A percentile compares a stretch with the other conserved stretches of the same genome.
Conservation (phyloP, 1,140 invertebrate genomes). For the Sycophaga agraensis region DNA sequence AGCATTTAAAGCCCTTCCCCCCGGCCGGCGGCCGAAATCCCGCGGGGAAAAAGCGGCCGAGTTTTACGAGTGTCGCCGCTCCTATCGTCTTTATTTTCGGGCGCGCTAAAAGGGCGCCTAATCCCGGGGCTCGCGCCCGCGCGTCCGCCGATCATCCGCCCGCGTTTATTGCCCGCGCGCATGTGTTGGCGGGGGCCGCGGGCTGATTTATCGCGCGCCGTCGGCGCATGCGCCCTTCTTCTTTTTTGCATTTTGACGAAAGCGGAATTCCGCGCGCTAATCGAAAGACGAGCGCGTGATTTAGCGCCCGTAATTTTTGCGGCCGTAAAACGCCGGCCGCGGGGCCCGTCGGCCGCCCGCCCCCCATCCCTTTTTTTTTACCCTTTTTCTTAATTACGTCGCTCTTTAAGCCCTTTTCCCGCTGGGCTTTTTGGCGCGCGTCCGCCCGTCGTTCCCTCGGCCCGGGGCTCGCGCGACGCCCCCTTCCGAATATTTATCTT, state of each 20-base stretch:
- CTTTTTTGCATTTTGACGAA: background rate
- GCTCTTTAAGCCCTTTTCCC: background rate
- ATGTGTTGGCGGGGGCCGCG: background rate
- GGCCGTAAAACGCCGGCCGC: constrained; percentile 17
- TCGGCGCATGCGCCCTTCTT: background rate
- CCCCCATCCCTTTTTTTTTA: background rate
- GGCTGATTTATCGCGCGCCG: constrained; percentile 15
- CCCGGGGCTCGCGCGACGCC: too few relatives aligned
- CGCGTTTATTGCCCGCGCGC: constrained; percentile 19
- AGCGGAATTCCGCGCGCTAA: constrained; percentile 1
- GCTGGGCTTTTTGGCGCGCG: background rate
- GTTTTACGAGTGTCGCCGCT: constrained; percentile 3
- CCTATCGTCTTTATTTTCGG: background rate
- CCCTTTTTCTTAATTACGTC: background rate
- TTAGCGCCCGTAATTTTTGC: constrained; percentile 31
- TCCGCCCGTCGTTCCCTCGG: too few relatives aligned
- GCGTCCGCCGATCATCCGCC: constrained; percentile 7
- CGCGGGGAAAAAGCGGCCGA: background rate
- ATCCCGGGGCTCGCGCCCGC: background rate
- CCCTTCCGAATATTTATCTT: too few relatives aligned
- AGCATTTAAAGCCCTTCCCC: constrained; percentile 15
- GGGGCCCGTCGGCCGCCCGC: background rate
- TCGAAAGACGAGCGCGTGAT: constrained; percentile 18
- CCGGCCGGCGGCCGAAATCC: background rate
- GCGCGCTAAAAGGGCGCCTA: background rate